These are phyloP conservation scores for Himalopsyche phryganea DNA, from an alignment of 1,140 invertebrate genomes.

Conservation along the genomic window DNA sequence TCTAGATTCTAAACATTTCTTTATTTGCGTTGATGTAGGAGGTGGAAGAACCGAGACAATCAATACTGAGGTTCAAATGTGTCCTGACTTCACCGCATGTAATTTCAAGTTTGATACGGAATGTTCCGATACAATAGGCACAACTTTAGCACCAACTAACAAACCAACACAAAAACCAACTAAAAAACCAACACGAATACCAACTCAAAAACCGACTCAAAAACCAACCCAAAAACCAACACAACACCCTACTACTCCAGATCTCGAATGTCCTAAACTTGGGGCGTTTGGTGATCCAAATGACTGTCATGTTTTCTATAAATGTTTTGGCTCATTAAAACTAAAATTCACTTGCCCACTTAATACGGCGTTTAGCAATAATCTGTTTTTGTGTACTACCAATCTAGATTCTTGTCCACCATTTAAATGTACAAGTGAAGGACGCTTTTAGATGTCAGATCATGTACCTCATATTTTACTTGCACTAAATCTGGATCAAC, in stretches of 20 bases:
- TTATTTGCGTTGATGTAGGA: conserved; percentile 49
- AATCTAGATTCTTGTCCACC: no score
- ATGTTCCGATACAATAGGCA: not conserved
- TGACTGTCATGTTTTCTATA: conserved; percentile 9
- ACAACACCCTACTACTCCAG: not conserved
- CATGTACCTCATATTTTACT: not conserved
- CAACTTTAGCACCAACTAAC: not conserved
- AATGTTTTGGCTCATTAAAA: not conserved
- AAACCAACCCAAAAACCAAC: no score
- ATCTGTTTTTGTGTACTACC: not conserved
- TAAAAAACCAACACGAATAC: no score
- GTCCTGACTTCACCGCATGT: conserved; percentile 41
- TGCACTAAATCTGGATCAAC: not conserved
- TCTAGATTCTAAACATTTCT: conserved; percentile 46
- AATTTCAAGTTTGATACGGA: conserved; percentile 1
- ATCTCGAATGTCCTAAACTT: not conserved
- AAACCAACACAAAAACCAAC: no score
- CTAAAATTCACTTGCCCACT: not conserved
- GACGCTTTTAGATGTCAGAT: not conserved
- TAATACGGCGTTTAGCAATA: not conserved
- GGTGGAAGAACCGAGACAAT: conserved; percentile 41
- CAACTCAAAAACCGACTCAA: no score
- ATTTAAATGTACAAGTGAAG: not conserved
- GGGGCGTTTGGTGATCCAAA: conserved; percentile 3
- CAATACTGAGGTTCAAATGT: conserved; percentile 40